Percentiles rank a stretch among this genome's conserved stretches.
Evolutionary conservation across 2,888 invertebrate genomes (phyloP).

Genomic region (Caenorhabditis imperialis): DNA sequence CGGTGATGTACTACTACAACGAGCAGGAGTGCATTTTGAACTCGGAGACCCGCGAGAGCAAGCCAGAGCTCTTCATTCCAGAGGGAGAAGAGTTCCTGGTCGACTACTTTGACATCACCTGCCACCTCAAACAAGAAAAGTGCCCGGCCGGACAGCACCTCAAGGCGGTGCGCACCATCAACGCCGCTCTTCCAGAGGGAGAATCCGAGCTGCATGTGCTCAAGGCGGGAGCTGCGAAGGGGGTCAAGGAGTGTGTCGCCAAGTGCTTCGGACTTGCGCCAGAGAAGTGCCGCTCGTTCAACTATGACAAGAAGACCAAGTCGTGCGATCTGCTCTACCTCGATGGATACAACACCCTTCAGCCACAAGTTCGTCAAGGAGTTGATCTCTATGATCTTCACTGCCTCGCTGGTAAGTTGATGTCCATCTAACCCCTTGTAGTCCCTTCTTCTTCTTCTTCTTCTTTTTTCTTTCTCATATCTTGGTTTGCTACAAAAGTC

Average conservation of each 20-base stretch:
- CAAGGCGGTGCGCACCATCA: slow-evolving; percentile 73
- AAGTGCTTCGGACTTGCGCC: slow-evolving; percentile 68
- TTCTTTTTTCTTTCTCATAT: slow-evolving; percentile 16
- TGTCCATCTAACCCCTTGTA: not conserved
- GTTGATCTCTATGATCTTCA: slow-evolving; percentile 76
- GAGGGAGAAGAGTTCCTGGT: slow-evolving; percentile 75
- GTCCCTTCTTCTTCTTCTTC: slow-evolving; percentile 1
- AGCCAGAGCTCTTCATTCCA: slow-evolving; percentile 77
- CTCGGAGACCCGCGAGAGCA: slow-evolving; percentile 74
- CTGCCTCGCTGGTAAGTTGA: slow-evolving; percentile 71
- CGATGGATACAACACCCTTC: slow-evolving; percentile 74
- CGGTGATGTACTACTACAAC: slow-evolving; percentile 79
- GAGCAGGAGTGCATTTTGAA: slow-evolving; percentile 78
- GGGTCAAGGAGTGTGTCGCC: slow-evolving; percentile 69
- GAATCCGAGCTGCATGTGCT: slow-evolving; percentile 75
- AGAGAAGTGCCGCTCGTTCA: slow-evolving; percentile 78
- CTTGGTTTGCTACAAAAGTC: slow-evolving; percentile 1
- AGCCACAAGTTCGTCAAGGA: slow-evolving; percentile 73
- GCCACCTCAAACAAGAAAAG: slow-evolving; percentile 72
- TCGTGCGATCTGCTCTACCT: slow-evolving; percentile 76
- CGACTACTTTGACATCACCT: slow-evolving; percentile 78
- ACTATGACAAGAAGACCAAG: slow-evolving; percentile 73
- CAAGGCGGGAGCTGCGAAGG: slow-evolving; percentile 61
- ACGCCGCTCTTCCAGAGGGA: slow-evolving; percentile 76
- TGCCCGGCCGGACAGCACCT: slow-evolving; percentile 73